Conservation (phyloP, 2,113 vertebrate species). For the Ia io region DNA sequence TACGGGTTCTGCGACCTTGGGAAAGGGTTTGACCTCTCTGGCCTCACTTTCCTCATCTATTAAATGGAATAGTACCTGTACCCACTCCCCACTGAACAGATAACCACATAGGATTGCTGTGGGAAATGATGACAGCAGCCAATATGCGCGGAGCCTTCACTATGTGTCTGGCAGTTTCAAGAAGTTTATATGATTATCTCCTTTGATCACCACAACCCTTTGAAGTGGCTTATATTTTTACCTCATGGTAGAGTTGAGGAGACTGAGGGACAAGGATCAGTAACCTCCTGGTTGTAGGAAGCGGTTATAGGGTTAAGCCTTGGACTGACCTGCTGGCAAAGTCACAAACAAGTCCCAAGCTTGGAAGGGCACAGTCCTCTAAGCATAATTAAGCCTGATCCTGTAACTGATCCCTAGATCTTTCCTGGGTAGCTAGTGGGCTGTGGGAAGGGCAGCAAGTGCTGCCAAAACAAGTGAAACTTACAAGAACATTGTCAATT, state of each 20-base stretch:
- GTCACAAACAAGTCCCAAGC: too few relatives aligned
- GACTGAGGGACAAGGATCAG: not conserved
- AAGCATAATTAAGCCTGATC: too few relatives aligned
- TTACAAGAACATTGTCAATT: too few relatives aligned
- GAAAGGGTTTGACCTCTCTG: not conserved
- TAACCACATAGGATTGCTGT: not conserved
- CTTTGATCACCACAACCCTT: not conserved
- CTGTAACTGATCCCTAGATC: too few relatives aligned
- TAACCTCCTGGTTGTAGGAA: too few relatives aligned
- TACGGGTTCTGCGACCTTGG: not conserved
- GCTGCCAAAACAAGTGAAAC: too few relatives aligned
- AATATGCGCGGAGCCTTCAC: fast-evolving
- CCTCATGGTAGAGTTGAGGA: not conserved
- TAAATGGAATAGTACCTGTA: not conserved
- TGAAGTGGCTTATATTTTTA: not conserved
- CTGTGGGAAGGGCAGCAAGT: too few relatives aligned
- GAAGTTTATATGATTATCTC: not conserved
- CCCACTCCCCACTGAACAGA: not conserved
- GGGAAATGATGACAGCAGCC: not conserved
- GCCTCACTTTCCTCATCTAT: not conserved
- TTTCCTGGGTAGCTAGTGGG: too few relatives aligned
- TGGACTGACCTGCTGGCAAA: too few relatives aligned
- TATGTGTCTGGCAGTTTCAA: not conserved
- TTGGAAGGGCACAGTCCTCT: too few relatives aligned
- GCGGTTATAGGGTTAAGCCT: too few relatives aligned